Evolutionary conservation across 2,797 vertebrate genomes (phyloP).

Genomic region (Hemibagrus guttatus): DNA sequence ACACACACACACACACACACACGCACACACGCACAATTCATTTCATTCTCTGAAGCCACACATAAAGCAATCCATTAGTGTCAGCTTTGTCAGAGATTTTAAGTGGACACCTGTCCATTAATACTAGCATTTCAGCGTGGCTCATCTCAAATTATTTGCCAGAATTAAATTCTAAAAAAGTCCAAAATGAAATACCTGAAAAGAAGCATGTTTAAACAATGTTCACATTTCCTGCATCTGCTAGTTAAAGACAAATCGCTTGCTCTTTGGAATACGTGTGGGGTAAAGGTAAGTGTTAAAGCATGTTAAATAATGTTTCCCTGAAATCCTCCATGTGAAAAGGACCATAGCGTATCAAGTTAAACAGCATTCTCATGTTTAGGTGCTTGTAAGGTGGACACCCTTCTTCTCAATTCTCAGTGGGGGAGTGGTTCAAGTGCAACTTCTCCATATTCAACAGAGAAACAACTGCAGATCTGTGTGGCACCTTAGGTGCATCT

Average conservation of each 20-base stretch:
- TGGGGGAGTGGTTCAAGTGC: constrained; percentile 41
- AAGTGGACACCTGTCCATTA: constrained; percentile 85
- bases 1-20: constrained; percentile 13
- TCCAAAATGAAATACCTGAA: constrained; percentile 70
- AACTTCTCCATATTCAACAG: constrained; percentile 57
- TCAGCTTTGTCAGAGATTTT: constrained; percentile 78
- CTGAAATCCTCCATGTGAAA: constrained; percentile 27
- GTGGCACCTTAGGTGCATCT: constrained; percentile 54
- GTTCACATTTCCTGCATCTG: neutral
- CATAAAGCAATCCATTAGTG: constrained; percentile 86
- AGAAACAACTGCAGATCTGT: constrained; percentile 52
- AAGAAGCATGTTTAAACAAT: constrained; percentile 4
- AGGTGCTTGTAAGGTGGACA: constrained; percentile 41
- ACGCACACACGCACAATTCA: constrained; percentile 27
- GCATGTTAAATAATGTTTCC: constrained; percentile 17
- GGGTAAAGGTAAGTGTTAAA: constrained; percentile 26
- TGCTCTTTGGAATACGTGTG: neutral
- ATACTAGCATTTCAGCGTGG: constrained; percentile 69
- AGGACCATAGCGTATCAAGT: constrained; percentile 18
- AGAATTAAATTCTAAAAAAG: constrained; percentile 69
- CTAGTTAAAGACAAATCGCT: neutral
- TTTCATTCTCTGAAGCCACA: constrained; percentile 76
- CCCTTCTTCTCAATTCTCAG: constrained; percentile 24
- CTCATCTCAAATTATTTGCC: constrained; percentile 78
- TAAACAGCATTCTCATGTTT: constrained; percentile 39